phyloP scores from a whole-genome alignment of 1,140 invertebrate genomes.

The Halictus rubicundus region DNA sequence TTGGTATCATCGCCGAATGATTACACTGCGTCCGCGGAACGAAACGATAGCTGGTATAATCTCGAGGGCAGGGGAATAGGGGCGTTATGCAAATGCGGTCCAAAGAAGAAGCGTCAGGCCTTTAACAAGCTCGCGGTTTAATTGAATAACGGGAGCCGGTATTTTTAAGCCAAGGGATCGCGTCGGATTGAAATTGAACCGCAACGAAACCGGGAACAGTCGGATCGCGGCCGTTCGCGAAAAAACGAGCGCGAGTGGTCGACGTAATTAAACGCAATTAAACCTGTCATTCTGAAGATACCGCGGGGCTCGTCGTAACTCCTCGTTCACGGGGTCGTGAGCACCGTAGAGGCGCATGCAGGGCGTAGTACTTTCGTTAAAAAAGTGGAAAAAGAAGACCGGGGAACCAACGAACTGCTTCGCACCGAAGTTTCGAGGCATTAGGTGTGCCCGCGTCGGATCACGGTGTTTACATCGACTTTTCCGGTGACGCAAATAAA shows the following conservation, averaged over 20 bases:
- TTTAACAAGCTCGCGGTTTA: conserved; percentile 20
- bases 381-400: background rate
- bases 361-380: background rate
- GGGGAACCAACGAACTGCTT: background rate
- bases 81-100: background rate
- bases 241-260: too few species aligned
- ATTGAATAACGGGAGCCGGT: conserved; percentile 11
- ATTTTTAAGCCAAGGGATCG: conserved; percentile 6
- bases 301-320: background rate
- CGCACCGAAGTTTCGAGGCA: background rate
- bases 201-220: too few species aligned
- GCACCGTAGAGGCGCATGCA: background rate
- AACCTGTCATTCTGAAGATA: conserved; percentile 10
- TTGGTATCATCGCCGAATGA: conserved; percentile 10
- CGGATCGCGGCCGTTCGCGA: background rate
- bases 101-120: conserved; percentile 8
- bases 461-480: conserved; percentile 24
- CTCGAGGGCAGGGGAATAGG: background rate
- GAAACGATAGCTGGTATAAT: conserved; percentile 22
- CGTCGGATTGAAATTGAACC: conserved; percentile 8
- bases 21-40: conserved; percentile 2
- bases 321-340: background rate
- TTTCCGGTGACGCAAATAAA: conserved; percentile 25
- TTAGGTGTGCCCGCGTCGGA: background rate
- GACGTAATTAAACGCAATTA: conserved; percentile 33